Base-by-base conservation (phyloP, 1,140 invertebrate species). In the Drosophila melanogaster region DNA sequence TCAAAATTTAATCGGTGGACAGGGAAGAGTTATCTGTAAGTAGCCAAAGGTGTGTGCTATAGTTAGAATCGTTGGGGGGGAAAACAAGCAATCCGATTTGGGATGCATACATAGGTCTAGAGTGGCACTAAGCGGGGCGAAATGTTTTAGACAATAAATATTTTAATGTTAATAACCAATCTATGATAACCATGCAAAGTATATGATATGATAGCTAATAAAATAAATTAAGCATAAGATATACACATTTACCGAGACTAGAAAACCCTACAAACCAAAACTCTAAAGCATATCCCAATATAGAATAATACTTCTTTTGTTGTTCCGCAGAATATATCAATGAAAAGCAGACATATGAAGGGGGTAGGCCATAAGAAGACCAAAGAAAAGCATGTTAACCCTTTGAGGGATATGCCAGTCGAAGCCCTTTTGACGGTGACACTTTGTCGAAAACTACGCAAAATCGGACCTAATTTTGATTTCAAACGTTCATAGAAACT, bases 91-190 rank as follows among this genome's bases (percentile, higher is more conserved):
- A 67, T 59, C 22, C 30, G 54, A n/a, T 41, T 60, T 50, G 44
- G 43, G 53, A 30, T 44, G 58, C 40, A 58, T n/a, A n/a, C 44
- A 60, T 76, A 83, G 72, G 55, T 54, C 49, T 57, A 64, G 61
- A 59, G 47, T 35, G 60, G 53, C 62, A 44, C 33, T 70, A 58
- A 72, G 60, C 40, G 64, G 79, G 81, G 83, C 74, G 81, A 78
- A 89, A 87, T 84, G 84, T 84, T 87, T 87, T 87, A 87, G 84
- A 87, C 84, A 87, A 87, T 87, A 87, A 87, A 87, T 87, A 87
- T 84, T 89, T 84, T 89, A 87, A 87, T 84, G 67, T 77, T 89
- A 89, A 76, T 51, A 65, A 51, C 22, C 59, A 41, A 46, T 57
- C 37, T 40, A 76, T 60, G 53, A 37, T 56, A 76, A 62, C 46